Evolutionary conservation across 1,140 invertebrate species (phyloP).

Genomic region (Drosophila kikkawai): DNA sequence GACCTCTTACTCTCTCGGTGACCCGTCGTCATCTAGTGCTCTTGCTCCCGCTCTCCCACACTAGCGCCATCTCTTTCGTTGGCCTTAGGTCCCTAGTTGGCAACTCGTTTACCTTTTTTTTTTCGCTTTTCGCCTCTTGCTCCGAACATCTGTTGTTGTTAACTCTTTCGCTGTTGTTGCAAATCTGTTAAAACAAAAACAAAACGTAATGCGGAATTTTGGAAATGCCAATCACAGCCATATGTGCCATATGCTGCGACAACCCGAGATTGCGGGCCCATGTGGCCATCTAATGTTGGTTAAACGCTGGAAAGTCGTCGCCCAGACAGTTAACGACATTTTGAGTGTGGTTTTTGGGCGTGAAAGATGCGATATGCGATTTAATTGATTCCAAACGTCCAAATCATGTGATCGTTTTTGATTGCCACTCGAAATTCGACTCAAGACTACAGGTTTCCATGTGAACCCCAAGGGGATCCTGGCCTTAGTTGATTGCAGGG

Average conservation of each 20-base stretch:
- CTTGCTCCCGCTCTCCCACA: constrained; percentile 33
- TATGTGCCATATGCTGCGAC: constrained; percentile 71
- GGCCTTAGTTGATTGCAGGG: neutral
- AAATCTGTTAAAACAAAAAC: constrained; percentile 58
- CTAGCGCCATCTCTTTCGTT: constrained; percentile 20
- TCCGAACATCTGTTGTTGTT: constrained; percentile 73
- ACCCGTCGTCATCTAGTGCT: constrained; percentile 7
- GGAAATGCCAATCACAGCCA: constrained; percentile 52
- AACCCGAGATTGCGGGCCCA: constrained; percentile 51
- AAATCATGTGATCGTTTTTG: constrained; percentile 15
- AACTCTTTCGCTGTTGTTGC: constrained; percentile 58
- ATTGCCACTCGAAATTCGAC: constrained; percentile 19
- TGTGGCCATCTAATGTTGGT: constrained; percentile 44
- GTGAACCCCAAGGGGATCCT: constrained; percentile 27
- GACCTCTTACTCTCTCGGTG: constrained; percentile 11
- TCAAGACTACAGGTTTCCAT: constrained; percentile 2
- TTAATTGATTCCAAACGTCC: constrained; percentile 35
- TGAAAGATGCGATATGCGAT: constrained; percentile 19
- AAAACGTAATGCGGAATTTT: constrained; percentile 54
- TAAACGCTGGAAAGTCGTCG: constrained; percentile 20
- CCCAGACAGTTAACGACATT: constrained; percentile 19
- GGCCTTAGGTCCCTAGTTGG: constrained; percentile 60
- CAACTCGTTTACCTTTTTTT: constrained; percentile 78
- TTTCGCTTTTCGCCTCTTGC: constrained; percentile 47
- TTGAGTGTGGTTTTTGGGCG: constrained; percentile 23